A percentile compares a stretch with the other conserved stretches of the same genome.
These are phyloP conservation scores for Drosophila longiperda DNA, from an alignment of 2,888 invertebrate genomes.

Conservation along the genomic window DNA sequence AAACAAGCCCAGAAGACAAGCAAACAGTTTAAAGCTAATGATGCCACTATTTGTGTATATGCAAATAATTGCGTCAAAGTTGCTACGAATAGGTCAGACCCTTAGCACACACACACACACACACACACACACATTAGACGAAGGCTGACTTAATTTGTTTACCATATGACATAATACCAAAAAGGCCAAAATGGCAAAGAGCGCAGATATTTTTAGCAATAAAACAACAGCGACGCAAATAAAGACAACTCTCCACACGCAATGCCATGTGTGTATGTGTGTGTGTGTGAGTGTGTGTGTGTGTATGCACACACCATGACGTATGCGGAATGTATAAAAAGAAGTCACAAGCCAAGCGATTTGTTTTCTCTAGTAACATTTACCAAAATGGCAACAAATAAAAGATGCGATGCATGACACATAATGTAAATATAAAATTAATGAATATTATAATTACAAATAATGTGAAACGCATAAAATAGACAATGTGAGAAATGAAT, in stretches of 20 bases:
- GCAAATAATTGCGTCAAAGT: slow-evolving; percentile 52
- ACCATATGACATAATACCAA: slow-evolving; percentile 72
- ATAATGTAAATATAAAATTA: slow-evolving; percentile 51
- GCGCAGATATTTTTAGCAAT: slow-evolving; percentile 25
- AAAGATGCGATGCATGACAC: slow-evolving; percentile 17
- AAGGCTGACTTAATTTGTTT: slow-evolving; percentile 70
- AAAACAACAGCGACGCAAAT: slow-evolving; percentile 4
- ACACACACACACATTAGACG: background rate
- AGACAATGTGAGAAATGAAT: slow-evolving; percentile 8
- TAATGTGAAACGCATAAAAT: background rate
- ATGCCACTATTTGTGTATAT: slow-evolving; percentile 46
- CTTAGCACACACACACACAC: slow-evolving; percentile 12
- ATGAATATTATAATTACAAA: slow-evolving; percentile 24
- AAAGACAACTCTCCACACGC: slow-evolving; percentile 17
- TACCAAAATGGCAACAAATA: slow-evolving; percentile 43
- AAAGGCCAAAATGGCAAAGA: slow-evolving; percentile 43
- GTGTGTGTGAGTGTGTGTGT: slow-evolving; percentile 10
- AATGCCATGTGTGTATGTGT: background rate
- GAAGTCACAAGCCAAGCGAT: slow-evolving; percentile 9
- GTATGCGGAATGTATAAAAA: slow-evolving; percentile 45
- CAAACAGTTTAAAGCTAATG: slow-evolving; percentile 48
- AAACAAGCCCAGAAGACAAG: slow-evolving; percentile 20
- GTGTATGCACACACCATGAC: slow-evolving; percentile 31
- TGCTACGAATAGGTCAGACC: slow-evolving; percentile 28
- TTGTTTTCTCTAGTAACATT: slow-evolving; percentile 37